Evolutionary conservation across 2,888 invertebrate genomes (phyloP).

Genomic region (Aricia artaxerxes): DNA sequence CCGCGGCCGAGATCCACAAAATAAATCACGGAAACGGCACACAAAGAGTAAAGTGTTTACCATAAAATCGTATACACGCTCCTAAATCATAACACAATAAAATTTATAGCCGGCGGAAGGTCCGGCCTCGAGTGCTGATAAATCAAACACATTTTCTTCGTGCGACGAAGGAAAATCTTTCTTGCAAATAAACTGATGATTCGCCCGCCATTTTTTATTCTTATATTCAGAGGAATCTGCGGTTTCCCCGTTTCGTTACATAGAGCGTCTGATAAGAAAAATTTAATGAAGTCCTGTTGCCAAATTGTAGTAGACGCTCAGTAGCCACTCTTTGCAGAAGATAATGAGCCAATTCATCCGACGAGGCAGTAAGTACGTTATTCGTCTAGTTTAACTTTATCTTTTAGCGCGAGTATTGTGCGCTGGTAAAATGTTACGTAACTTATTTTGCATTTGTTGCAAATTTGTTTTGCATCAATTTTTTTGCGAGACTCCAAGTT

Average conservation of each 20-base stretch:
- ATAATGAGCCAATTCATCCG: background rate
- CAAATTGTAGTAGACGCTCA: slow-evolving; percentile 2
- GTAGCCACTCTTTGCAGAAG: background rate
- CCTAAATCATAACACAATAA: slow-evolving; percentile 80
- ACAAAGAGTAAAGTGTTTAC: slow-evolving; percentile 78
- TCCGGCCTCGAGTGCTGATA: slow-evolving; percentile 78
- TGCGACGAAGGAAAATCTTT: slow-evolving; percentile 73
- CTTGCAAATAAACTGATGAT: slow-evolving; percentile 65
- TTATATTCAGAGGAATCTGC: slow-evolving; percentile 45
- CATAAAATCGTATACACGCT: slow-evolving; percentile 75
- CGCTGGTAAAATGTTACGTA: background rate
- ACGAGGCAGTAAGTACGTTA: slow-evolving; percentile 13
- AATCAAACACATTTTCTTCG: slow-evolving; percentile 78
- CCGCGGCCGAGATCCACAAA: slow-evolving; percentile 47
- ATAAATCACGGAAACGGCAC: slow-evolving; percentile 68
- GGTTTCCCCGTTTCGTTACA: background rate
- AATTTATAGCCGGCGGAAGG: slow-evolving; percentile 78
- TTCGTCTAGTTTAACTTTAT: background rate
- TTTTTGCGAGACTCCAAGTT: background rate
- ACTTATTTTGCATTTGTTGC: background rate
- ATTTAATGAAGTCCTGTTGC: slow-evolving; percentile 13
- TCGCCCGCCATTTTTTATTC: slow-evolving; percentile 56
- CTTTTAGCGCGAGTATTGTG: background rate
- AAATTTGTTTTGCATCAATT: slow-evolving; percentile 6
- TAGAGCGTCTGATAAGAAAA: slow-evolving; percentile 1